Conservation (phyloP, 2,113 vertebrate genomes). For the Lophotis ruficrista region DNA sequence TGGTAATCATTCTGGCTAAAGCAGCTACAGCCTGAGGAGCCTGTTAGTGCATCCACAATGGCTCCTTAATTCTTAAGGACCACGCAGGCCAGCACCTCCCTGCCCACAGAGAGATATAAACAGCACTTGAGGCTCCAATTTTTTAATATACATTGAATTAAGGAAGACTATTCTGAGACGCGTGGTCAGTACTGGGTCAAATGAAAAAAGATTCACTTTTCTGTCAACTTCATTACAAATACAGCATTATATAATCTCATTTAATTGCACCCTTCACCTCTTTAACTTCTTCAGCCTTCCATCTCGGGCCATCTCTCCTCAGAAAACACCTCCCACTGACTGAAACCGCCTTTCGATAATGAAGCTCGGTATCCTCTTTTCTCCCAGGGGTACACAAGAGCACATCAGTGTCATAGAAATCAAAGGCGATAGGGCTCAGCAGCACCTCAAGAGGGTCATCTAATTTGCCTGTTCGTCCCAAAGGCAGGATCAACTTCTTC, state of each 20-base stretch:
- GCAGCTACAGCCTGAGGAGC: not conserved
- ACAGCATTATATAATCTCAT: not conserved
- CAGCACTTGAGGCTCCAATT: not conserved
- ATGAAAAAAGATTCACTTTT: not conserved
- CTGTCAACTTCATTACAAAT: slow-evolving; percentile 23
- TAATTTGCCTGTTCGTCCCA: not conserved
- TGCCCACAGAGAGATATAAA: not conserved
- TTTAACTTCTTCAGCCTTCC: not conserved
- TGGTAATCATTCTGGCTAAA: not conserved
- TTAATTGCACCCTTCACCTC: slow-evolving; percentile 32
- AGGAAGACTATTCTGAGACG: not conserved
- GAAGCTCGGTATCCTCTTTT: not conserved
- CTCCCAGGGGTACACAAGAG: not conserved
- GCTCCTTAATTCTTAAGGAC: not conserved
- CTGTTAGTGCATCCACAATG: not conserved
- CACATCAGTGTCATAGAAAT: not conserved
- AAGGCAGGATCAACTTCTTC: slow-evolving; percentile 50
- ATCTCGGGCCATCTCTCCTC: not conserved
- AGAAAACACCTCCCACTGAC: not conserved
- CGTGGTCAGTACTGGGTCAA: not conserved
- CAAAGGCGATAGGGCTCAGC: slow-evolving; percentile 44
- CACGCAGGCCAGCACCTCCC: not conserved
- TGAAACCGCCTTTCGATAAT: not conserved
- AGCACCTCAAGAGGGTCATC: slow-evolving; percentile 35
- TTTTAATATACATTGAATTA: not conserved